phyloP scores from a whole-genome alignment of 2,113 vertebrate genomes.

The Ammodytes dubius region DNA sequence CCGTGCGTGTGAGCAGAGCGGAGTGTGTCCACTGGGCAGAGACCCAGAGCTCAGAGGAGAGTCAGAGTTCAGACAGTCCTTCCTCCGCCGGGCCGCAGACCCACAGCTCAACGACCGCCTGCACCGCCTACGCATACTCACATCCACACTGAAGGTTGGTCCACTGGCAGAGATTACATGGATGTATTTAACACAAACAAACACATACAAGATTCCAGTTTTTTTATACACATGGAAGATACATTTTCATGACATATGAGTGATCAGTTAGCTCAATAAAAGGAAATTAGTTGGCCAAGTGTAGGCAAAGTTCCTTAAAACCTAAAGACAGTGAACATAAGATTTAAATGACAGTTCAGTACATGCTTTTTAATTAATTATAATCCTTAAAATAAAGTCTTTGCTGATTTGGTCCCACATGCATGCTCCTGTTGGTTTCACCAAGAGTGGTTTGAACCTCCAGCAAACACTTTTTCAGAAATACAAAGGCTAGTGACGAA shows the following conservation, averaged over 20 bases:
- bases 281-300: no score
- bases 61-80: slow-evolving; percentile 93
- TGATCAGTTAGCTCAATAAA: no score
- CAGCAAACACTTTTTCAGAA: background rate
- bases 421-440: background rate
- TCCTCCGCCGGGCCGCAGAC: slow-evolving; percentile 93
- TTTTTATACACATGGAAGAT: background rate
- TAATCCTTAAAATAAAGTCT: background rate
- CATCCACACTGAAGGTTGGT: slow-evolving; percentile 97
- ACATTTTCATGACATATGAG: no score
- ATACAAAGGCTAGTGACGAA: background rate
- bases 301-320: no score
- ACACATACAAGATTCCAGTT: background rate
- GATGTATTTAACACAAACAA: background rate
- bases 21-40: slow-evolving; percentile 93
- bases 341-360: background rate
- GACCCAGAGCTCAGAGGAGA: slow-evolving; percentile 90
- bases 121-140: slow-evolving; percentile 95
- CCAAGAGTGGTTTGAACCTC: background rate
- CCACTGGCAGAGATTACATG: background rate
- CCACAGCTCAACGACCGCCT: slow-evolving; percentile 97
- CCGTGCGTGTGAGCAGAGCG: slow-evolving; percentile 93
- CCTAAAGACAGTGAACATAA: background rate
- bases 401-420: background rate
- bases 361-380: background rate